phyloP scores from a whole-genome alignment of 2,888 invertebrate species.

The Gastracanthus pulcherrimus region DNA sequence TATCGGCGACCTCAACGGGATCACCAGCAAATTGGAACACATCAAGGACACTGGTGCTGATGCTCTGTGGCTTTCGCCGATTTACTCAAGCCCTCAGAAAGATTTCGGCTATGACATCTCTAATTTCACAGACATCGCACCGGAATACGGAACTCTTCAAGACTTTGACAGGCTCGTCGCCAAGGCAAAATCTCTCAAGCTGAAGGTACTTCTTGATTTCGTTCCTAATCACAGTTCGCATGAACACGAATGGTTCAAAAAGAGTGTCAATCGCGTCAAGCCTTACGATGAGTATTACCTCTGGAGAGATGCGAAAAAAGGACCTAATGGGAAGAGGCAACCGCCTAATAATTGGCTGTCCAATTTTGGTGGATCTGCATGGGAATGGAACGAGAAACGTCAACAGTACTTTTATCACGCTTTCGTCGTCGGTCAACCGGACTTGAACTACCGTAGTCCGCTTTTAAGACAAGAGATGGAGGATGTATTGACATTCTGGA shows the following conservation, averaged over 20 bases:
- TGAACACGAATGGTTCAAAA: conserved; percentile 87
- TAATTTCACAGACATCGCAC: conserved; percentile 84
- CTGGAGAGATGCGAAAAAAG: conserved; percentile 82
- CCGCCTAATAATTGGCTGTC: conserved; percentile 79
- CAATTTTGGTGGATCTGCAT: conserved; percentile 79
- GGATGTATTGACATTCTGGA: conserved; percentile 79
- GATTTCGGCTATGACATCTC: conserved; percentile 89
- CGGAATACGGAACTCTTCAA: conserved; percentile 84
- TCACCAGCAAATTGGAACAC: conserved; percentile 81
- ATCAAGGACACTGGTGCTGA: conserved; percentile 83
- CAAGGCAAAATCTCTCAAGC: conserved; percentile 79
- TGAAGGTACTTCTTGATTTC: conserved; percentile 73
- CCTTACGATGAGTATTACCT: conserved; percentile 86
- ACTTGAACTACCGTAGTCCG: conserved; percentile 81
- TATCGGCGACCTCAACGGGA: conserved; percentile 76
- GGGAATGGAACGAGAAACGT: conserved; percentile 80
- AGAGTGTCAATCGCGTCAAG: conserved; percentile 81
- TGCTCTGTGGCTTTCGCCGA: conserved; percentile 85
- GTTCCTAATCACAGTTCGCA: conserved; percentile 83
- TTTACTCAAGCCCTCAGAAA: conserved; percentile 86
- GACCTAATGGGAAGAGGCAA: conserved; percentile 64
- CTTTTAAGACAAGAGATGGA: conserved; percentile 78
- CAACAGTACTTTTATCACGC: conserved; percentile 82
- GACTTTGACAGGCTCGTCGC: conserved; percentile 83
- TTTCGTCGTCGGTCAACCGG: conserved; percentile 81